These are phyloP conservation scores for Leptoteleia sp. DNA, from an alignment of 1,140 invertebrate genomes.

Conservation along the genomic window DNA sequence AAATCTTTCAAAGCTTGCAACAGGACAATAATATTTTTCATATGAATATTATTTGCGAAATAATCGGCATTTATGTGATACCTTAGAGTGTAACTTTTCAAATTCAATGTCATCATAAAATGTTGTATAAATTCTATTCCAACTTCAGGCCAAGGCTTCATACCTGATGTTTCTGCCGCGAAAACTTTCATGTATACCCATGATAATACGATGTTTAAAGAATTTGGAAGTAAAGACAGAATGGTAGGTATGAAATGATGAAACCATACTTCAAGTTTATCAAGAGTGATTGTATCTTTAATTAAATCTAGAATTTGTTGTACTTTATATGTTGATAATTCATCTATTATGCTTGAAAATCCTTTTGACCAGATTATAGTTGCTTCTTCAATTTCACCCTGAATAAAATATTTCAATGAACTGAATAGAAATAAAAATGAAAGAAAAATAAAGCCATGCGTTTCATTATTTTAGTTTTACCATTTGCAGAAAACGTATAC, in stretches of 20 bases:
- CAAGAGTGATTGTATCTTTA: conserved; percentile 53
- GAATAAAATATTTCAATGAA: too few relatives aligned
- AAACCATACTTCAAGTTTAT: conserved; percentile 72
- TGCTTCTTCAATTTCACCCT: conserved; percentile 75
- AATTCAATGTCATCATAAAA: conserved; percentile 69
- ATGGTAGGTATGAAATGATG: conserved; percentile 74
- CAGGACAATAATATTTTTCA: conserved; percentile 62
- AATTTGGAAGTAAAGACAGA: conserved; percentile 67
- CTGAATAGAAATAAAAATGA: too few relatives aligned
- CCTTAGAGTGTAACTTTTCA: conserved; percentile 57
- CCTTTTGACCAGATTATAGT: conserved; percentile 75
- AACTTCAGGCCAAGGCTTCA: conserved; percentile 70
- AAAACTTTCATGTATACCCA: conserved; percentile 72
- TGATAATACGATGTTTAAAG: conserved; percentile 65
- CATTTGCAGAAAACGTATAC: conserved; percentile 66
- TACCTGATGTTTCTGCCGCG: conserved; percentile 69
- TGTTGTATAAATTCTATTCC: conserved; percentile 71
- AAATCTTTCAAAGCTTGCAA: conserved; percentile 71
- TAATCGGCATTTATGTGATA: conserved; percentile 59
- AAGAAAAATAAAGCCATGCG: neutral
- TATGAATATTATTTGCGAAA: conserved; percentile 52
- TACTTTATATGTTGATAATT: conserved; percentile 56
- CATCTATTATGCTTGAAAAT: conserved; percentile 57
- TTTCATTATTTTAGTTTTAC: conserved; percentile 42
- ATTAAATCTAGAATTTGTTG: conserved; percentile 65